phyloP scores from a whole-genome alignment of 1,140 invertebrate genomes.

The Sitophilus oryzae region DNA sequence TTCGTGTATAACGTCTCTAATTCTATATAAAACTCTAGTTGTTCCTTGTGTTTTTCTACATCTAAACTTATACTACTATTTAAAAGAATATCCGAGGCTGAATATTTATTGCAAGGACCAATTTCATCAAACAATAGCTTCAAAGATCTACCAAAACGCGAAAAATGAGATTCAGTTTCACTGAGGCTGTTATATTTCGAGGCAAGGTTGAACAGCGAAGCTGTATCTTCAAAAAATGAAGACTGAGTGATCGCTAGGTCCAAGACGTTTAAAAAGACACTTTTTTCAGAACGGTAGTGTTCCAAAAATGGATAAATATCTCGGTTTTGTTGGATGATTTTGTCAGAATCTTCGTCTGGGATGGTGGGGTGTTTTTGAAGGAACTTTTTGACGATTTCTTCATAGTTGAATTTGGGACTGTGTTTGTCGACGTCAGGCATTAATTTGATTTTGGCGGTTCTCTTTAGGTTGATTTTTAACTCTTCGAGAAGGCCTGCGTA shows the following conservation, averaged over 20 bases:
- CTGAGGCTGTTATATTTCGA: slow-evolving; percentile 23
- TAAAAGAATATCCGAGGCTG: slow-evolving; percentile 27
- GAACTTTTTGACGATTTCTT: slow-evolving; percentile 43
- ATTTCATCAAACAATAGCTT: slow-evolving; percentile 22
- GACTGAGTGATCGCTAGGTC: slow-evolving; percentile 32
- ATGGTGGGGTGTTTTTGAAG: slow-evolving; percentile 34
- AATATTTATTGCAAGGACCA: slow-evolving; percentile 14
- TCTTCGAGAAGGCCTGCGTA: slow-evolving; percentile 45
- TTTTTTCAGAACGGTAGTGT: slow-evolving; percentile 24
- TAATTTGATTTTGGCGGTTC: slow-evolving; percentile 39
- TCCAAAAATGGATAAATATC: slow-evolving; percentile 18
- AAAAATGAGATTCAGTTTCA: slow-evolving; percentile 19
- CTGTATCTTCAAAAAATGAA: slow-evolving; percentile 23
- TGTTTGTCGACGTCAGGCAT: slow-evolving; percentile 37
- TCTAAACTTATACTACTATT: slow-evolving; percentile 26
- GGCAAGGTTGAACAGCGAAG: slow-evolving; percentile 27
- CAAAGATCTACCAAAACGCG: slow-evolving; percentile 30
- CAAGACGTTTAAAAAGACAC: slow-evolving; percentile 33
- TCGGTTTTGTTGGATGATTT: slow-evolving; percentile 11
- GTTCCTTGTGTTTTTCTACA: slow-evolving; percentile 19
- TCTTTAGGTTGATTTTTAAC: slow-evolving; percentile 34
- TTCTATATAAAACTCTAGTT: slow-evolving; percentile 26
- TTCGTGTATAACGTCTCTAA: slow-evolving; percentile 26
- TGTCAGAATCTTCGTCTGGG: slow-evolving; percentile 28
- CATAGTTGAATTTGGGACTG: slow-evolving; percentile 26